Evolutionary conservation across 2,113 vertebrate genomes (phyloP), one percentile per base, ranked within the genome.

Genomic region (Myiozetetes cayanensis): DNA sequence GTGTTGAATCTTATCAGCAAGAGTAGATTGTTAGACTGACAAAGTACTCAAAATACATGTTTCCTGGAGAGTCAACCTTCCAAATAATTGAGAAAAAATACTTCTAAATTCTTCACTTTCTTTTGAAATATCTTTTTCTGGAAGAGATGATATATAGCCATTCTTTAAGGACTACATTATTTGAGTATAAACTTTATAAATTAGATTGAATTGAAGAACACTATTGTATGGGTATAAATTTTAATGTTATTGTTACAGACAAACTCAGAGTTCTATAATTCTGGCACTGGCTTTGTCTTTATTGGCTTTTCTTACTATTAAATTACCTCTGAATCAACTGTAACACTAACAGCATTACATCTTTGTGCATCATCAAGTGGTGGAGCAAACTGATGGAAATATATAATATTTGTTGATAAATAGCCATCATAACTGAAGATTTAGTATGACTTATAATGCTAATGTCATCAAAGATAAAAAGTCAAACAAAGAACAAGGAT

Each of bases 311-410:
- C 49, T 91, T 94, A 62, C 74, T 93, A 3, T 77, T 72, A 27
- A 77, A 72, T 46, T 70, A 76, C 47, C 27, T 90, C 44, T 85
- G 92, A 96, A 75, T 83, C 94, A 96, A 95, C 85, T 58, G 41
- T 90, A 59, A 19, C 12, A 21, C 44, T 44, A 78, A 70, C 41
- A 89, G 35, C 39, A 47, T 39, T 39, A 14, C 75, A 4, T 72
- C 58, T 84, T 85, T 56, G 75, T 66, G 46, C 37, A 33, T 85
- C 70, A n/a, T n/a, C 22, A 61, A 44, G 41, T 86, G 62, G 75
- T 95, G 73, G 68, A 92, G 80, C 22, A 46, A 75, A 74, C 5
- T 14, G 49, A 50, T 87, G 62, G 70, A 87, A 91, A 85, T 49
- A 67, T 3, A 43, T 53, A 17, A 46, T 13, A 10, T 62, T 59